A percentile compares a stretch with the other conserved stretches of the same genome.
Conservation (phyloP, 2,113 vertebrate genomes). For the Otus sunia region DNA sequence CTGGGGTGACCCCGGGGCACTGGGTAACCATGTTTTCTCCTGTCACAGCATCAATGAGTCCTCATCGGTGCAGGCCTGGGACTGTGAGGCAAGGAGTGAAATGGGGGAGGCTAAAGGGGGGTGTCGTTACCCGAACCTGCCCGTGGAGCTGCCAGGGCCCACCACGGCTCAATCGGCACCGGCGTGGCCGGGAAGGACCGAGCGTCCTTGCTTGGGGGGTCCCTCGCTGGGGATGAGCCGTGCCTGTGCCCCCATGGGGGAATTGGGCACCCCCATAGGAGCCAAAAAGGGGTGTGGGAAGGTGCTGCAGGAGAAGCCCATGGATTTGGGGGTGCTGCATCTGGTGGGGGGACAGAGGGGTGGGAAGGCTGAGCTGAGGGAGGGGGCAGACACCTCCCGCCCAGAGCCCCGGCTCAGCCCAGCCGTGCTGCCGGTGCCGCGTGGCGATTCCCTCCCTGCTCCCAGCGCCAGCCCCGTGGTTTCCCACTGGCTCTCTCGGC, state of each 20-base stretch:
- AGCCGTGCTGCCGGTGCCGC: not conserved
- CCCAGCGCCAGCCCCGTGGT: not conserved
- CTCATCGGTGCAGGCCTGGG: not conserved
- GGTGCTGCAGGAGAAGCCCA: not conserved
- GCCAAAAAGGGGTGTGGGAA: not conserved
- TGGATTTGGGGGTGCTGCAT: not conserved
- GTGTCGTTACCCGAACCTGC: not conserved
- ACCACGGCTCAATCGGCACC: not conserved
- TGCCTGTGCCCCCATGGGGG: not conserved
- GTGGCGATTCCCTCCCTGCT: not conserved
- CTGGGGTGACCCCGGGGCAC: not conserved
- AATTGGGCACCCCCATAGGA: not conserved
- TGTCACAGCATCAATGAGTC: not conserved
- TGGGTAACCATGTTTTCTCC: not conserved
- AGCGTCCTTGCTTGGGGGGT: not conserved
- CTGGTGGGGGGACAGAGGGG: not conserved
- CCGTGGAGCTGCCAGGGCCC: not conserved
- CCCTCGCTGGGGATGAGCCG: not conserved
- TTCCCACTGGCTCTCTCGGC: not conserved
- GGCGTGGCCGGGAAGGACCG: not conserved
- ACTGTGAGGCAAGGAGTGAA: not conserved
- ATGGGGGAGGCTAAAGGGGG: not conserved
- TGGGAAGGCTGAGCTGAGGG: not conserved
- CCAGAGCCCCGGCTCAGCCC: not conserved
- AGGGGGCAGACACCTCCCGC: not conserved